Evolutionary conservation across 92 coral and sea anemone genomes (phyloP), one percentile per base, ranked within the genome.

Genomic region (Diadumene lineata): DNA sequence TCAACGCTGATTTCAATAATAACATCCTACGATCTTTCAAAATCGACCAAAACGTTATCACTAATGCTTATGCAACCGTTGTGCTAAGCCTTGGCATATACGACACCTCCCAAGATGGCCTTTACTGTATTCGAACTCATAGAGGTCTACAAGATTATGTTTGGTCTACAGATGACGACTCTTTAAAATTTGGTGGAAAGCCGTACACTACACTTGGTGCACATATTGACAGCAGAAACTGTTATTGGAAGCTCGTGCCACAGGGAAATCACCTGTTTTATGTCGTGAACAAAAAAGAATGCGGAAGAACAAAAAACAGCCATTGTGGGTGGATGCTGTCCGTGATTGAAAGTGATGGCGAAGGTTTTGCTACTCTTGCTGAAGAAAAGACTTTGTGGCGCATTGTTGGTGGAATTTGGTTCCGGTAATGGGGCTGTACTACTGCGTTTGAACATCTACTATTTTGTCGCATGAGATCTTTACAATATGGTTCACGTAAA

Each of bases 201-300:
- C 66, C 46, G 16, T 44, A 33, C 26, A 23, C 33, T 1, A 33
- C 30, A 17, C 16, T 10, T 0, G 56, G 16, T 10, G 17, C 51
- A 8, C 9, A 8, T n/a, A n/a, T n/a, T 9, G 32, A 55, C 46
- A 60, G 38, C 31, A 61, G 32, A 19, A 61, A 61, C 60, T 73
- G 79, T 30, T 73, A 56, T 60, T 73, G 79, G 79, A 73, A 73
- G 25, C 74, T 73, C n/a, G 71, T 73, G 2, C 79, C 79, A 28
- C 79, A 73, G 21, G 79, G 79, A 27, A 73, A 22, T 24, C 29
- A 31, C n/a, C 72, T 73, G 24, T 73, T 23, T 34, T 56, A 50
- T 44, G 60, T 73, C 31, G 72, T 56, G 44, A 73, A 73, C 38
- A 23, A 18, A 7, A 56, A 73, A 29, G 55, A n/a, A 11, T 73